Percentiles rank a stretch among this genome's conserved stretches.
These are phyloP conservation scores for Enteromius mattozi DNA, from an alignment of 2,797 vertebrate genomes.

Conservation along the genomic window DNA sequence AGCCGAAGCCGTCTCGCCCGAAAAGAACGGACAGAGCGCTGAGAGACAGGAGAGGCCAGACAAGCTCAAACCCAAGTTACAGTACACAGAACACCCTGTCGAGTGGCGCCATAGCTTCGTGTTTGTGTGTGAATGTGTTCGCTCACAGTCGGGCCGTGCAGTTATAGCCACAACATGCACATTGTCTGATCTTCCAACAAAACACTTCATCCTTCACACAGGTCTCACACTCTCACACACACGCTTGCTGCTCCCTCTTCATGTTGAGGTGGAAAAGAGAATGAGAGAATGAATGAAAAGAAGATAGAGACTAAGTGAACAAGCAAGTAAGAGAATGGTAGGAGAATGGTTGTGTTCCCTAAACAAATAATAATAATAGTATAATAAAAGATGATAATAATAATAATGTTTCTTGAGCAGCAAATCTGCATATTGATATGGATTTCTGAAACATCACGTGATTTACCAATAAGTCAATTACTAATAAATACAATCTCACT, in stretches of 20 bases:
- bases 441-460: no score
- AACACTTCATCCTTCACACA: slow-evolving; percentile 73
- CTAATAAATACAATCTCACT: not conserved
- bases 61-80: slow-evolving; percentile 46
- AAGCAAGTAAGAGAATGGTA: not conserved
- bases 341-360: not conserved
- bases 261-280: slow-evolving; percentile 66
- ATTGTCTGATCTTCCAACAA: slow-evolving; percentile 73
- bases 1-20: not conserved
- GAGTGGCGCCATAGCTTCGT: slow-evolving; percentile 20
- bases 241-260: slow-evolving; percentile 67
- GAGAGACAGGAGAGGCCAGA: slow-evolving; percentile 36
- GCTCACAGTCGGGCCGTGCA: slow-evolving; percentile 73
- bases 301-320: not conserved
- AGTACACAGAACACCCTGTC: slow-evolving; percentile 33
- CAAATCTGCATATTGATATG: no score
- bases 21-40: slow-evolving; percentile 58
- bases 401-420: no score
- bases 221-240: slow-evolving; percentile 60
- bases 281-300: slow-evolving; percentile 10
- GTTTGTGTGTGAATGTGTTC: slow-evolving; percentile 6
- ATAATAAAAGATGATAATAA: no score
- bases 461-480: not conserved
- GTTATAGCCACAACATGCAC: slow-evolving; percentile 83
- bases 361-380: not conserved